A percentile compares a stretch with the other conserved stretches of the same genome.
Conservation (phyloP, 2,113 vertebrate genomes). For the Sinocyclocheilus anophthalmus region DNA sequence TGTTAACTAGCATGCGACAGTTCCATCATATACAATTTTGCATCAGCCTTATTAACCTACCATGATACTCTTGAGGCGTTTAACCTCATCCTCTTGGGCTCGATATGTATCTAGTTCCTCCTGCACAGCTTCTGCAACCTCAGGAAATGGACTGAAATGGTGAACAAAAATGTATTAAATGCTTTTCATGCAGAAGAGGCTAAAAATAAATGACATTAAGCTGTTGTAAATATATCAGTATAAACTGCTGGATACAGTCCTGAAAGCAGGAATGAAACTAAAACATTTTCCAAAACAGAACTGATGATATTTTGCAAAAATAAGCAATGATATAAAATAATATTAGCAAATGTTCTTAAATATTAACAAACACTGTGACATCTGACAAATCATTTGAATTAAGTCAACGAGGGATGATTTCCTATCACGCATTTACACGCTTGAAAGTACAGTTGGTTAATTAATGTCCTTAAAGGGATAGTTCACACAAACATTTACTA, state of each 20-base stretch:
- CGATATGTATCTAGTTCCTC: constrained; percentile 93
- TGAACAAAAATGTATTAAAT: not conserved
- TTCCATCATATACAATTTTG: not conserved
- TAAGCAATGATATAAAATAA: too few relatives aligned
- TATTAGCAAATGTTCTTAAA: not conserved
- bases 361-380: not conserved
- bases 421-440: not conserved
- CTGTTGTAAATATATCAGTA: not conserved
- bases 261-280: not conserved
- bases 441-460: not conserved
- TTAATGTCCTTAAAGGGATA: not conserved
- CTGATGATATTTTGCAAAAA: not conserved
- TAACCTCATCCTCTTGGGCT: constrained; percentile 96
- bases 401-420: not conserved
- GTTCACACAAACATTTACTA: too few relatives aligned
- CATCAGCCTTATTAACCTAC: constrained; percentile 69
- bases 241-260: not conserved
- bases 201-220: not conserved
- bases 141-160: constrained; percentile 89
- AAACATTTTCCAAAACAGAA: not conserved
- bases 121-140: constrained; percentile 96
- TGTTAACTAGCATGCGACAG: not conserved
- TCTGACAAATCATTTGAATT: not conserved
- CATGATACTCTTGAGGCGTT: constrained; percentile 97
- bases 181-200: not conserved